A percentile compares a stretch with the other conserved stretches of the same genome.
These are phyloP conservation scores for Lepidurus couesii DNA, from an alignment of 1,140 invertebrate genomes.

Conservation along the genomic window DNA sequence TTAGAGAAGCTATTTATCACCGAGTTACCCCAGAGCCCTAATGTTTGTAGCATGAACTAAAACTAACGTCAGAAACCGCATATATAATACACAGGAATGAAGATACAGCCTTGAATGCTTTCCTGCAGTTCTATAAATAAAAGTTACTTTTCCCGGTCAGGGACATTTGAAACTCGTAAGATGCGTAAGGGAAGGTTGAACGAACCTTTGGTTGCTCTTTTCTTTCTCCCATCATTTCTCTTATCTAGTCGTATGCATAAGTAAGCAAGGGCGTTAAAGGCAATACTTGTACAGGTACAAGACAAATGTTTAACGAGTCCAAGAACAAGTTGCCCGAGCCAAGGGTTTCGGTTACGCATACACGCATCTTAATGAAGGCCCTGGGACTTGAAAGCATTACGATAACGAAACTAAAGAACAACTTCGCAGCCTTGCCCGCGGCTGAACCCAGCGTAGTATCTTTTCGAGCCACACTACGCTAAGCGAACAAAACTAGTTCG, in stretches of 20 bases:
- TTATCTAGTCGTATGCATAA: not conserved
- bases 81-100: too few relatives aligned
- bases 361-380: not conserved
- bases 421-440: constrained; percentile 6
- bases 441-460: not conserved
- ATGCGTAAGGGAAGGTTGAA: not conserved
- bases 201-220: not conserved
- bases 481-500: not conserved
- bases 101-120: too few relatives aligned
- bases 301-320: not conserved
- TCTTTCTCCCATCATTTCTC: not conserved
- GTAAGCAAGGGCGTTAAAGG: constrained; percentile 5
- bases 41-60: not conserved
- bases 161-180: not conserved
- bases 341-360: not conserved
- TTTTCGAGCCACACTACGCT: not conserved
- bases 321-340: not conserved
- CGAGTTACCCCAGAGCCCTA: constrained; percentile 1
- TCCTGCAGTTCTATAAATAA: too few relatives aligned
- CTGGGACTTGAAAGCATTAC: too few relatives aligned
- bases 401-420: not conserved
- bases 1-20: not conserved
- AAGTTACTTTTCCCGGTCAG: too few relatives aligned
- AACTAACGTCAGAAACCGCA: not conserved
- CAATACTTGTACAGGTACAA: not conserved